Base-by-base conservation (phyloP, 2,888 invertebrate genomes). In the Drosophila mimica region DNA sequence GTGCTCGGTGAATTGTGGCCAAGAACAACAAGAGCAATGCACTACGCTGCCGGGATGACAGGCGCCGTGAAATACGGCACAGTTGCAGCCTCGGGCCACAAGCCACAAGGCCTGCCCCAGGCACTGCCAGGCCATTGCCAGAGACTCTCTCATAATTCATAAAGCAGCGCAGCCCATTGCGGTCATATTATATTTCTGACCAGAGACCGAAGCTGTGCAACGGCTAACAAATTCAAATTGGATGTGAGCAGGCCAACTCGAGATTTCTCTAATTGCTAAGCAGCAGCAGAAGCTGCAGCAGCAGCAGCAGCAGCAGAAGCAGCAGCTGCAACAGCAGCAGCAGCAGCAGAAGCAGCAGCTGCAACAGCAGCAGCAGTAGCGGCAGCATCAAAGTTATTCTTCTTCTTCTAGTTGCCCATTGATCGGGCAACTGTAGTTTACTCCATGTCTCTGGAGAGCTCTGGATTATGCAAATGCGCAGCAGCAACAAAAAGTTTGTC, bases 221-320 rank as follows among this genome's bases (percentile, higher is more conserved):
- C 30, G 46, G 48, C 63, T 30, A 58, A 61, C 59, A 53, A 76
- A 72, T 71, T 60, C 68, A 58, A 66, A 84, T 73, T 72, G 67
- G 48, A 63, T 65, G 54, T 49, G 43, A 65, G 76, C 62, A 31
- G 30, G 46, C 46, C 52, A 65, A 33, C 59, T 62, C 54, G 36
- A 70, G 57, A 76, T 84, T 72, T 70, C 56, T 70, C 73, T 82
- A 87, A 82, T 84, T 87, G 76, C 60, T 53, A 49, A 82, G 49
- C 60, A 64, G 59, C 48, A 48, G 70, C 59, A 75, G 56, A 43
- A 38, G 51, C 54, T 65, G 57, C 58, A 64, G 60, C 68, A 68
- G 52, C 60, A 64, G 59, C 51, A 48, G 70, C 57, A 75, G 56
- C 51, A 38, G 51, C 54, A 68, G 57, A 54, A 64, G 60, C 68